Evolutionary conservation across 2,888 invertebrate species (phyloP), one percentile per base, ranked within the genome.

Genomic region (Theodoxus fluviatilis): DNA sequence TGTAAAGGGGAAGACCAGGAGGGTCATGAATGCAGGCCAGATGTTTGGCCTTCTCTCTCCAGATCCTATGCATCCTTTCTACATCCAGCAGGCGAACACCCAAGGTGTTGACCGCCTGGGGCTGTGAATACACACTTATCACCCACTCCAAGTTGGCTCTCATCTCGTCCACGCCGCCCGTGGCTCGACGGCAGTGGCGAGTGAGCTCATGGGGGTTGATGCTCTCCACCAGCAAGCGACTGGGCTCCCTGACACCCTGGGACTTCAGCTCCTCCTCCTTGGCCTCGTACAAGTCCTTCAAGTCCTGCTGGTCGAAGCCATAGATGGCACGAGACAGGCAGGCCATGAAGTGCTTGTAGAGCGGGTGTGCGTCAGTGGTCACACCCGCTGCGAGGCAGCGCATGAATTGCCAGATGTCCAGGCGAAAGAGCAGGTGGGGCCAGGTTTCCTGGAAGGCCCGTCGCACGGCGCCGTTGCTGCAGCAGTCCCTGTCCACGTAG

Each of bases 371-470:
- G 33, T 79, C 77, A 12, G 77, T 72, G 47, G 72, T 70, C 52
- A 65, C 71, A 6, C 66, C 72, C 7, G 38, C n/a, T 9, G 73
- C 52, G 1, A 79, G 12, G 1, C 78, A 55, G 4, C 73, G 40
- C 77, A 79, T 78, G 70, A 78, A 77, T 47, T 79, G 76, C 74
- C 76, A 78, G 9, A 75, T 69, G 68, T 78, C 78, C 22, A 79
- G 68, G 1, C 76, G 49, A n/a, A 75, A 43, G 25, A 43, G 22
- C 4, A 71, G 38, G 22, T 67, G 49, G 12, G 67, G 52, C 74
- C 76, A 76, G 28, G 25, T 37, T 3, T 12, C 1, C 25, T 70
- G 68, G n/a, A 7, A 12, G 18, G 69, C 35, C n/a, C 31, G 55
- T 47, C 25, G 25, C 12, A 69, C 49, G 25, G 25, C 38, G 18